These are phyloP conservation scores for Mus spretus DNA, from an alignment of 2,797 vertebrate species.

Conservation along the genomic window DNA sequence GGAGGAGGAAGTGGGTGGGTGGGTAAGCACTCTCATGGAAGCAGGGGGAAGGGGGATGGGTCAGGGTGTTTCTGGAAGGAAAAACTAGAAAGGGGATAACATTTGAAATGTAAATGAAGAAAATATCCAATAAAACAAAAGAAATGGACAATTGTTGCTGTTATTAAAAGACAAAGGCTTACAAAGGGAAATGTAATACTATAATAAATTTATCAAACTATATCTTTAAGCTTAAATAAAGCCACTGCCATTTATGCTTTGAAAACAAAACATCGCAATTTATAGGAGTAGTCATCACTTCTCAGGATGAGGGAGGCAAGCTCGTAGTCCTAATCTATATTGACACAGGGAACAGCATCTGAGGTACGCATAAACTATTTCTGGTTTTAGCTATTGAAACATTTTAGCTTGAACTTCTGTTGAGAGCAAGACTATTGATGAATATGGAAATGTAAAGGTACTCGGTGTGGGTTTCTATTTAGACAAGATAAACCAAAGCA, in stretches of 20 bases:
- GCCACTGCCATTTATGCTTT: background rate
- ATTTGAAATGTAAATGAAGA: too few relatives aligned
- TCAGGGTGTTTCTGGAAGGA: too few relatives aligned
- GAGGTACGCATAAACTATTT: background rate
- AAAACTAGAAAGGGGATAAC: too few relatives aligned
- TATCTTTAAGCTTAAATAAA: conserved; percentile 11
- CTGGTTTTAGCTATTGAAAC: conserved; percentile 54
- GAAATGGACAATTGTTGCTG: background rate
- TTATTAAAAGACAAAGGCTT: conserved; percentile 29
- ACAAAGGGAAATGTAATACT: conserved; percentile 12
- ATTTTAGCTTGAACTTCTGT: conserved; percentile 44
- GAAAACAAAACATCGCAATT: background rate
- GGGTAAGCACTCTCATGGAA: too few relatives aligned
- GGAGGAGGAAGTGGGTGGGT: too few relatives aligned
- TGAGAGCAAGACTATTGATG: conserved; percentile 18
- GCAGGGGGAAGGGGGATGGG: too few relatives aligned
- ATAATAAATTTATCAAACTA: conserved; percentile 44
- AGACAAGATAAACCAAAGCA: conserved; percentile 54
- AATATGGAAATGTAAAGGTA: background rate
- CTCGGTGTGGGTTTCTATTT: conserved; percentile 18
- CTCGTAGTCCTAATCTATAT: background rate
- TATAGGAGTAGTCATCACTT: background rate
- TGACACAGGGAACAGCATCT: background rate
- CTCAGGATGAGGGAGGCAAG: background rate
- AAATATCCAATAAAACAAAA: background rate